Conservation (phyloP, 1,140 invertebrate species). For the Drosophila dunni region DNA sequence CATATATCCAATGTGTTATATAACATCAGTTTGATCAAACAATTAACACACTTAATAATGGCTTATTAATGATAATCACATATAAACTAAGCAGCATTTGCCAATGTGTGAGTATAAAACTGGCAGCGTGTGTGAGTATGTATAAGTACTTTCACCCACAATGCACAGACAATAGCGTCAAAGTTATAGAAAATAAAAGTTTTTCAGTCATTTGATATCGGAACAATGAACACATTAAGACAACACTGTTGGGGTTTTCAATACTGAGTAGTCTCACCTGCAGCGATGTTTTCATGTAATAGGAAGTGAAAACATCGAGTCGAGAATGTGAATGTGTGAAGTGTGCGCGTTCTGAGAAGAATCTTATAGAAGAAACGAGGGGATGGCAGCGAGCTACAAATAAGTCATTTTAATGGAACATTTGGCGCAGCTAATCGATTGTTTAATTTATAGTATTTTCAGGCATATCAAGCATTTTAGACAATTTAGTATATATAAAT, state of each 20-base stretch:
- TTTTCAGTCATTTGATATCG: constrained; percentile 56
- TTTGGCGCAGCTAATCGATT: constrained; percentile 65
- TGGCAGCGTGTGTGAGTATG: too few species aligned
- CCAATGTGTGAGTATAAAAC: background rate
- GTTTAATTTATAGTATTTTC: constrained; percentile 12
- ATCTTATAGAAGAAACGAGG: background rate
- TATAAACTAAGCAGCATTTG: constrained; percentile 41
- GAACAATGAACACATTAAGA: constrained; percentile 59
- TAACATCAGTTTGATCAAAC: constrained; percentile 11
- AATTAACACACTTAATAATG: constrained; percentile 73
- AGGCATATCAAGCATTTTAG: constrained; percentile 6
- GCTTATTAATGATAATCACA: constrained; percentile 63
- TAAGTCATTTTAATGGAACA: constrained; percentile 66
- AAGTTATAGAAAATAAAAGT: constrained; percentile 62
- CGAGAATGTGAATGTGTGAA: constrained; percentile 52
- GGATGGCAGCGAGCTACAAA: constrained; percentile 11
- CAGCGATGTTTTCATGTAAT: constrained; percentile 69
- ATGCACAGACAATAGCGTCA: constrained; percentile 51
- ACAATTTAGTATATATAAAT: constrained; percentile 40
- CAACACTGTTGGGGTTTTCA: constrained; percentile 15
- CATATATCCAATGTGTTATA: background rate
- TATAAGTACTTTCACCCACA: constrained; percentile 73
- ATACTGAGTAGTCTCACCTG: constrained; percentile 54
- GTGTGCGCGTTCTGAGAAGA: constrained; percentile 14
- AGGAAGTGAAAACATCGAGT: constrained; percentile 49